Evolutionary conservation across 2,113 vertebrate species (phyloP), one percentile per base, ranked within the genome.

Genomic region (Neolamprologus devosi): DNA sequence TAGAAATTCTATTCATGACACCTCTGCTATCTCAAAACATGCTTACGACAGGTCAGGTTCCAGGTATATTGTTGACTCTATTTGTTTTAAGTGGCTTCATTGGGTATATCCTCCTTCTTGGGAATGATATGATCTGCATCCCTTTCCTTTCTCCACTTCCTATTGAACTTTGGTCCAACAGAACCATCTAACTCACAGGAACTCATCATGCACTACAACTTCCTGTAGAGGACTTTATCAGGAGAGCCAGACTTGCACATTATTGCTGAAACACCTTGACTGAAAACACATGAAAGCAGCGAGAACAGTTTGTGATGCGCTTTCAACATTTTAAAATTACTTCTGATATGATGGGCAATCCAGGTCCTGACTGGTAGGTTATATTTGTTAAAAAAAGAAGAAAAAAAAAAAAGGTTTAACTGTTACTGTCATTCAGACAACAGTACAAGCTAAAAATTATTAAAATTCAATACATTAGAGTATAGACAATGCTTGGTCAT

Each of bases 201-300:
- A 93, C 96, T 97, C 97, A 97, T 97, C 93, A 86, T 93, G 37
- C 90, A 95, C 94, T 96, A 97, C 78, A 88, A 97, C 97, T 97
- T 98, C 97, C 97, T 97, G 97, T 92, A 90, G 92, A 95, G 92
- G 16, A 88, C 86, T 94, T 97, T 97, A 98, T 97, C 97, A 96
- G 87, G 1, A 60, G 35, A 82, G 85, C 93, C 97, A 97, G 96
- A 96, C 92, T 85, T 91, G 90, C 78, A 45, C 37, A 88, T 90
- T 92, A 93, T 93, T 95, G 83, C 13, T 84, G 60, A 9, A 45
- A 23, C 23, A 51, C 85, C 82, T 54, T 26, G 28, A 82, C 14
- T 45, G 13, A 88, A 89, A 91, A 78, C 33, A 85, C 23, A 81
- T 26, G 8, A 30, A 68, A 75, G 30, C 60, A 21, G 9, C 21